Conservation (phyloP, 2,113 vertebrate genomes). For the Brienomyrus longianalis region DNA sequence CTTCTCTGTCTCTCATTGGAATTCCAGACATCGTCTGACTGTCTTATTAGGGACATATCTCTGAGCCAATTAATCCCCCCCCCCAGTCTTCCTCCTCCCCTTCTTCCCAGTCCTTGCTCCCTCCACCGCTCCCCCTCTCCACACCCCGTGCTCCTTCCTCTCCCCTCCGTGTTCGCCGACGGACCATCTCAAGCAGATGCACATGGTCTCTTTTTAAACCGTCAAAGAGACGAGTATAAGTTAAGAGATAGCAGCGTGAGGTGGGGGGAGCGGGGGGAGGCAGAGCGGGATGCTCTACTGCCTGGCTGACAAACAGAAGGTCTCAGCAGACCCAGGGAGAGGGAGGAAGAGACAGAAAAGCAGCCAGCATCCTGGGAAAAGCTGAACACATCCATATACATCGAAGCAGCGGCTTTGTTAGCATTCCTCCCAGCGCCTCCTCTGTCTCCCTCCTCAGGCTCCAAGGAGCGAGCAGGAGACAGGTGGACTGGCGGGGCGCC, state of each 20-base stretch:
- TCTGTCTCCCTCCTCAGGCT: conserved; percentile 35
- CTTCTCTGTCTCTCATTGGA: conserved; percentile 29
- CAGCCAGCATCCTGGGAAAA: conserved; percentile 64
- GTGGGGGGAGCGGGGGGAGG: conserved; percentile 20
- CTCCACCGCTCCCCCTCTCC: neutral
- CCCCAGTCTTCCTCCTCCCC: conserved; percentile 8
- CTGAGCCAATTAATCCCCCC: conserved; percentile 31
- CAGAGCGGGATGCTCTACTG: conserved; percentile 55
- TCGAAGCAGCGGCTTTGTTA: conserved; percentile 62
- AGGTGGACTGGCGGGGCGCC: conserved; percentile 54
- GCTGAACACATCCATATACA: conserved; percentile 44
- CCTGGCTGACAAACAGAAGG: conserved; percentile 67
- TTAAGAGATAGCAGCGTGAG: conserved; percentile 22
- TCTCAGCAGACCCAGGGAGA: conserved; percentile 58
- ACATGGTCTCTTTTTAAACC: conserved; percentile 16
- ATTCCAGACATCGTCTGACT: conserved; percentile 23
- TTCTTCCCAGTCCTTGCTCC: neutral
- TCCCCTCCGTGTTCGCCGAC: neutral
- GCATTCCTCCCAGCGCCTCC: conserved; percentile 61
- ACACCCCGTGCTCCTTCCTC: neutral
- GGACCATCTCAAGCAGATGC: conserved; percentile 26
- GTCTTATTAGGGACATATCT: conserved; percentile 41
- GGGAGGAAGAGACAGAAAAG: conserved; percentile 42
- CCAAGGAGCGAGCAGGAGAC: conserved; percentile 53
- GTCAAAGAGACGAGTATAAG: conserved; percentile 32